These are phyloP conservation scores for Cheilosia urbana DNA, from an alignment of 2,888 invertebrate species.

Conservation along the genomic window DNA sequence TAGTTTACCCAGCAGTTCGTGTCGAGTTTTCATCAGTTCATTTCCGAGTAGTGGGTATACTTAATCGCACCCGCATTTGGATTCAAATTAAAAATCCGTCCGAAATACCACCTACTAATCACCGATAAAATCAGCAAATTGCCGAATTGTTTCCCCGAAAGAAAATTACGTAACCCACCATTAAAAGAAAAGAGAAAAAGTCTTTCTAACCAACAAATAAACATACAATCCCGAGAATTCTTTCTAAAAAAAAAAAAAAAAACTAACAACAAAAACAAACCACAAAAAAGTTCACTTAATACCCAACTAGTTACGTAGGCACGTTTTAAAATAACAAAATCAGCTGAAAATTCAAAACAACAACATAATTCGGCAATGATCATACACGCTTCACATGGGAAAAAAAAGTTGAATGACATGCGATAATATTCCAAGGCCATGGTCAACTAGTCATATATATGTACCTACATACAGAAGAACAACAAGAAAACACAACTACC, in stretches of 20 bases:
- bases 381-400: constrained; percentile 40
- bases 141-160: neutral
- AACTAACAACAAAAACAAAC: neutral
- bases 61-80: too few relatives aligned
- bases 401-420: constrained; percentile 70
- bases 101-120: neutral
- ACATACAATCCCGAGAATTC: neutral
- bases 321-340: constrained; percentile 40
- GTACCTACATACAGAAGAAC: constrained; percentile 3
- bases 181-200: constrained; percentile 7
- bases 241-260: neutral
- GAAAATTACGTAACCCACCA: constrained; percentile 25
- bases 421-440: constrained; percentile 71
- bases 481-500: constrained; percentile 6
- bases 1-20: too few relatives aligned
- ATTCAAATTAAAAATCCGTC: neutral
- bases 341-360: constrained; percentile 19
- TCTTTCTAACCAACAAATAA: neutral
- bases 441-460: constrained; percentile 41
- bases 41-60: too few relatives aligned
- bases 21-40: too few relatives aligned
- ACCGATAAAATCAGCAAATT: neutral
- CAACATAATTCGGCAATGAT: constrained; percentile 35
- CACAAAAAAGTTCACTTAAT: constrained; percentile 14
- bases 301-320: neutral